Evolutionary conservation across 2,113 vertebrate species (phyloP), one percentile per base, ranked within the genome.

Genomic region (Edolisoma coerulescens): DNA sequence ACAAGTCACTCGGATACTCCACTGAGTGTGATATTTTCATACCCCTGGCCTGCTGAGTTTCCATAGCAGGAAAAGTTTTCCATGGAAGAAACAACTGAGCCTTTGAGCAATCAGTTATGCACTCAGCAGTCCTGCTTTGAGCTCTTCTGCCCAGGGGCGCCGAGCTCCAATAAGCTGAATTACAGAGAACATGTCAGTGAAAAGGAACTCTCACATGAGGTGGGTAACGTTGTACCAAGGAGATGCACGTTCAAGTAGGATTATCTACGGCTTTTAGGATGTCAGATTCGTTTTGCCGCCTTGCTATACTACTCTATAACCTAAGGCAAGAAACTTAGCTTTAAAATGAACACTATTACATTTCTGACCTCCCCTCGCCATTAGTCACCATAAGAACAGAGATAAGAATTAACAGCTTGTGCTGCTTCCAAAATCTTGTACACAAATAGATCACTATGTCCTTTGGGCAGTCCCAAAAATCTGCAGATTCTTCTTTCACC

Each of bases 371-470:
- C 47, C 35, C 67, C 61, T 67, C 4, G 11, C 44, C 24, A 16
- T 73, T 18, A 53, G 59, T 54, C 68, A 59, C 59, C 27, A 2
- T 37, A 73, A 90, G 37, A 89, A 73, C 3, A 16, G 79, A 90
- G 44, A 76, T 24, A 76, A 69, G 60, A 87, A 90, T 84, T 32
- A 92, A 69, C 68, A 92, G 77, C 39, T 53, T 44, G 42, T 10
- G 59, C 35, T 56, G 63, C 63, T 94, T 94, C 87, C 80, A 95
- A 95, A 96, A 19, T 60, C 83, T 49, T 16, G 59, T 93, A 96
- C 32, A 91, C 96, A 98, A 98, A 97, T 84, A 97, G 76, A 95
- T 84, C 69, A 39, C 18, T 13, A 10, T 16, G 42, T 89, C 78
- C 80, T 97, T 84, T 45, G 32, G 83, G 57, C 41, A 86, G 85